Conservation (phyloP, 2,888 invertebrate species). For the Baronia brevicornis region DNA sequence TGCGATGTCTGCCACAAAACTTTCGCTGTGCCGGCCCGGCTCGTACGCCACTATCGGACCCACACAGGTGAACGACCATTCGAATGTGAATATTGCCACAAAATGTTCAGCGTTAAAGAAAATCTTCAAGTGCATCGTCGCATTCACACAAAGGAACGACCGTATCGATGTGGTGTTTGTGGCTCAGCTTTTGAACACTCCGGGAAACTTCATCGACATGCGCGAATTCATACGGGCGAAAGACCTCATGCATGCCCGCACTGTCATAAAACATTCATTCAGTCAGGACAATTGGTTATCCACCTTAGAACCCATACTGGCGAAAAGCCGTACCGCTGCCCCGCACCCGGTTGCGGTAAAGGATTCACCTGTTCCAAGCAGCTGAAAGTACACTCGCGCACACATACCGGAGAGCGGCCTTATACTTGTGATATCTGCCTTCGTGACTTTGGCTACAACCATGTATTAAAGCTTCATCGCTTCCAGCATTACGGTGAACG, state of each 20-base stretch:
- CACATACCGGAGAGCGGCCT: slow-evolving; percentile 93
- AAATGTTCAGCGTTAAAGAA: slow-evolving; percentile 94
- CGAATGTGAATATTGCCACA: slow-evolving; percentile 93
- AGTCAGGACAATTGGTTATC: slow-evolving; percentile 92
- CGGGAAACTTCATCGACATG: slow-evolving; percentile 91
- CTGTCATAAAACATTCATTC: slow-evolving; percentile 92
- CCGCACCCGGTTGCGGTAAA: slow-evolving; percentile 88
- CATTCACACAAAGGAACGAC: slow-evolving; percentile 93
- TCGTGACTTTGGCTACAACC: slow-evolving; percentile 93
- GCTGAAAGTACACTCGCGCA: slow-evolving; percentile 92
- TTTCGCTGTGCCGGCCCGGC: slow-evolving; percentile 91
- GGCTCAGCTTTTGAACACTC: slow-evolving; percentile 93
- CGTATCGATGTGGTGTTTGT: slow-evolving; percentile 92
- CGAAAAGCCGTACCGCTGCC: slow-evolving; percentile 89
- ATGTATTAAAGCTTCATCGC: slow-evolving; percentile 90
- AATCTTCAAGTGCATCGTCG: slow-evolving; percentile 92
- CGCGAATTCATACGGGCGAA: slow-evolving; percentile 93
- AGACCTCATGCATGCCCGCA: slow-evolving; percentile 92
- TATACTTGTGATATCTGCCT: slow-evolving; percentile 94
- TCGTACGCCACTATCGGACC: slow-evolving; percentile 89
- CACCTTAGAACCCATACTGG: slow-evolving; percentile 93
- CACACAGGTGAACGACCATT: slow-evolving; percentile 95
- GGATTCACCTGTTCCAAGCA: slow-evolving; percentile 95
- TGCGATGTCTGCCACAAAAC: slow-evolving; percentile 94
- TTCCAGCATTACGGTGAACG: slow-evolving; percentile 94